A percentile compares a stretch with the other conserved stretches of the same genome.
Conservation (phyloP, 2,797 vertebrate species). For the Margarornis squamiger region DNA sequence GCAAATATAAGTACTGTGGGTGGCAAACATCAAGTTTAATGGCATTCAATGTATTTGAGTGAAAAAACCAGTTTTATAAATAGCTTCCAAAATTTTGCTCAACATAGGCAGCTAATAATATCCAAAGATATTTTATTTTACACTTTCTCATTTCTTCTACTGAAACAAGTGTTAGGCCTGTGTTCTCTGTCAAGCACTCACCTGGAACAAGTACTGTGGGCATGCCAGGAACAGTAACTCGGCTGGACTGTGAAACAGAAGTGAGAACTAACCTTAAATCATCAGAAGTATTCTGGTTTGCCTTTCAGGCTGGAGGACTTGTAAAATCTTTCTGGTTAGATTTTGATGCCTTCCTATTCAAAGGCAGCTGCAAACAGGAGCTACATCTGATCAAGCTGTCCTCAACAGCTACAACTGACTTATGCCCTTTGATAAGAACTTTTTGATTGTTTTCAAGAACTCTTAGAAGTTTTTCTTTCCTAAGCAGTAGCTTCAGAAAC, state of each 20-base stretch:
- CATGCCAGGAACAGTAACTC: background rate
- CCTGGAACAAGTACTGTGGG: background rate
- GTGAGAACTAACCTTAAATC: background rate
- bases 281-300: background rate
- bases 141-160: background rate
- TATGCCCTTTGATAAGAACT: background rate
- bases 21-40: constrained; percentile 42
- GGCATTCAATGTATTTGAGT: background rate
- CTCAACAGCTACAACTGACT: background rate
- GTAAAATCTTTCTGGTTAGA: background rate
- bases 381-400: background rate
- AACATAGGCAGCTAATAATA: background rate
- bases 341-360: background rate
- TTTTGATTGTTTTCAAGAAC: background rate
- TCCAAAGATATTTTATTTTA: background rate
- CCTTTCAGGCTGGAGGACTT: background rate
- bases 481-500: background rate
- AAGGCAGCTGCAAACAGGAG: background rate
- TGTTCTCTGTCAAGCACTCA: background rate
- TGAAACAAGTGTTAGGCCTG: background rate
- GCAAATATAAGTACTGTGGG: constrained; percentile 1
- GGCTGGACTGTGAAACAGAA: background rate
- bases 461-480: background rate
- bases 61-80: background rate
- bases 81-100: constrained; percentile 20